Evolutionary conservation across 2,113 vertebrate species (phyloP).

Genomic region (Panurus biarmicus): DNA sequence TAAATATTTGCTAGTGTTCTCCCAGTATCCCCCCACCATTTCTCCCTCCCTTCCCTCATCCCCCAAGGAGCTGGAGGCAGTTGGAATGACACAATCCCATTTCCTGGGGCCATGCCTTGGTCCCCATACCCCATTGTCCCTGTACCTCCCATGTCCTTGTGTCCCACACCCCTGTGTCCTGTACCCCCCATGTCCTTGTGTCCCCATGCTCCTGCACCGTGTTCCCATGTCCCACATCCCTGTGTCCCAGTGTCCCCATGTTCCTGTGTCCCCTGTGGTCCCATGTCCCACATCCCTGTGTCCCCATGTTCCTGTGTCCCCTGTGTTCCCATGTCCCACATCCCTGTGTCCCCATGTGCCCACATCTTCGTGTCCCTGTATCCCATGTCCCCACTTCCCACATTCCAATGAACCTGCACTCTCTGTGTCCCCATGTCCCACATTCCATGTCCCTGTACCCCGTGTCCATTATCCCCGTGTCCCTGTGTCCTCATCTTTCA

Average conservation of each 20-base stretch:
- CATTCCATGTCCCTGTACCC: not conserved
- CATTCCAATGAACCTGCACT: not conserved
- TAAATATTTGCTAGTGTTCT: not conserved
- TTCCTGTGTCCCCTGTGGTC: no score
- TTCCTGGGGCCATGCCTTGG: not conserved
- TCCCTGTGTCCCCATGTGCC: not conserved
- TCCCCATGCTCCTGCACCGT: not conserved
- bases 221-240: not conserved
- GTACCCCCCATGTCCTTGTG: not conserved
- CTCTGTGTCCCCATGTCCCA: not conserved
- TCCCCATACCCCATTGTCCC: not conserved
- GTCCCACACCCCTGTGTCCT: not conserved
- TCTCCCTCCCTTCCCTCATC: not conserved
- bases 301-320: not conserved
- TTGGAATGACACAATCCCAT: not conserved
- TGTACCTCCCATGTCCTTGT: not conserved
- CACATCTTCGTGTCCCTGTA: not conserved
- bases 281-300: not conserved
- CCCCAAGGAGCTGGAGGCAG: not conserved
- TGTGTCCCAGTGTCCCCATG: not conserved
- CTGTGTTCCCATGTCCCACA: not conserved
- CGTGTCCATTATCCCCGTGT: not conserved
- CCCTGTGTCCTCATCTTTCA: no score
- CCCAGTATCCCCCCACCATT: not conserved
- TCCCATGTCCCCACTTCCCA: not conserved